A percentile compares a stretch with the other conserved stretches of the same genome.
Conservation (phyloP, 2,113 vertebrate species). For the Galeopterus variegatus region DNA sequence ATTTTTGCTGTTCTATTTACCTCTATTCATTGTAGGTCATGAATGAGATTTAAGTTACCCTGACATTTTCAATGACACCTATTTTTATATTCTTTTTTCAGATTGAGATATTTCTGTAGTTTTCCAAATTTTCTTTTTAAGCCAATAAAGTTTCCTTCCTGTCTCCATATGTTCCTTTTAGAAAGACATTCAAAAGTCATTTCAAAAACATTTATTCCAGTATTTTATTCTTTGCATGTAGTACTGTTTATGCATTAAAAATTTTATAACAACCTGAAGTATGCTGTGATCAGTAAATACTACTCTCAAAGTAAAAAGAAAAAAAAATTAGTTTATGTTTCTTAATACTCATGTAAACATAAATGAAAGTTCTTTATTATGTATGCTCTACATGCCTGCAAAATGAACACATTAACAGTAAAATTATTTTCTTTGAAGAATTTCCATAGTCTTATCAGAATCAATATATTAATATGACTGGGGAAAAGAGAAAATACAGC, state of each 20-base stretch:
- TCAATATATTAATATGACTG: neutral
- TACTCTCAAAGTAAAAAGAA: neutral
- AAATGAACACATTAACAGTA: neutral
- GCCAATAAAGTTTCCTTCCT: neutral
- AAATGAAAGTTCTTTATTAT: constrained; percentile 1
- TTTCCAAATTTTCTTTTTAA: constrained; percentile 42
- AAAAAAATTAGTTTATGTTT: neutral
- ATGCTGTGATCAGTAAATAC: neutral
- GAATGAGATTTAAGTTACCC: constrained; percentile 55
- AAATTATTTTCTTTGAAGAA: constrained; percentile 20
- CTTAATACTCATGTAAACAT: neutral
- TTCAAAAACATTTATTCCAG: constrained; percentile 17
- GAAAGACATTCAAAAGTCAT: constrained; percentile 52
- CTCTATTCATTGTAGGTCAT: constrained; percentile 26
- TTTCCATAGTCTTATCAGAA: neutral
- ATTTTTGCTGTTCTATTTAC: constrained; percentile 47
- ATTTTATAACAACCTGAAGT: neutral
- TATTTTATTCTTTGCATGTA: neutral
- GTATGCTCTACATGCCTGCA: neutral
- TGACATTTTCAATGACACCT: constrained; percentile 15
- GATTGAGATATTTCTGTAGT: constrained; percentile 35
- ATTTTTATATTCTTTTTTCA: constrained; percentile 58
- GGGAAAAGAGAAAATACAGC: neutral
- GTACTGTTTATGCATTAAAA: neutral
- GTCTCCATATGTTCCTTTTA: constrained; percentile 45